Percentiles rank a stretch among this genome's conserved stretches.
Evolutionary conservation across 30 jellyfish, hydroid and myxozoan genomes (phyloP).

Genomic region (Mastigias papua): DNA sequence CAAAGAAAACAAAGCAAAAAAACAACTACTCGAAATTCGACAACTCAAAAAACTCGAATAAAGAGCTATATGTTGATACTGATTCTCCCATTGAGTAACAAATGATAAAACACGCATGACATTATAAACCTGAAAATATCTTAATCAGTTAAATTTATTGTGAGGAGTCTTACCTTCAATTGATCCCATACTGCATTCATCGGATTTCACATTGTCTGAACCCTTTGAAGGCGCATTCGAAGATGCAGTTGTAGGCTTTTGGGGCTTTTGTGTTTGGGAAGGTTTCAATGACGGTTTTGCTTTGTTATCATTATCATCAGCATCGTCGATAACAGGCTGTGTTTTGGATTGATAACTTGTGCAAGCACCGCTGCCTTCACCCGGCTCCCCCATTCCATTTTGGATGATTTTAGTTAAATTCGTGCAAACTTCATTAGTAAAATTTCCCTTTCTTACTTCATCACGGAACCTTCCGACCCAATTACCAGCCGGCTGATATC

Average conservation of each 20-base stretch:
- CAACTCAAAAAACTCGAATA: no score
- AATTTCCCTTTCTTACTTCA: conserved; percentile 75
- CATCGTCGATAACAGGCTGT: conserved; percentile 29
- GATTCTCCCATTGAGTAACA: no score
- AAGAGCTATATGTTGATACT: no score
- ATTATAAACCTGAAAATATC: no score
- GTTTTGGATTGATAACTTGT: neutral
- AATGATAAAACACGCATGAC: no score
- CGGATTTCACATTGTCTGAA: neutral
- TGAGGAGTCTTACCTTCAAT: conserved; percentile 1
- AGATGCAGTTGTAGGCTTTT: neutral
- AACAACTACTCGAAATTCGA: no score
- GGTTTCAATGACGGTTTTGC: neutral
- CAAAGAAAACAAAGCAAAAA: no score
- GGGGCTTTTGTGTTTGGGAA: neutral
- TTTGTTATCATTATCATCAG: neutral
- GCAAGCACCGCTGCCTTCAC: neutral
- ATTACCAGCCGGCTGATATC: conserved; percentile 86
- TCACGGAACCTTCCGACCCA: conserved; percentile 70
- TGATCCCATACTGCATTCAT: conserved; percentile 44
- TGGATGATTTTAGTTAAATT: conserved; percentile 40
- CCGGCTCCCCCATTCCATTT: conserved; percentile 6
- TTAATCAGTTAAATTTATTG: neutral
- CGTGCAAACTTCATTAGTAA: conserved; percentile 36
- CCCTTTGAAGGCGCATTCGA: neutral